Evolutionary conservation across 2,888 invertebrate genomes (phyloP).

Genomic region (Pasiphila rectangulata): DNA sequence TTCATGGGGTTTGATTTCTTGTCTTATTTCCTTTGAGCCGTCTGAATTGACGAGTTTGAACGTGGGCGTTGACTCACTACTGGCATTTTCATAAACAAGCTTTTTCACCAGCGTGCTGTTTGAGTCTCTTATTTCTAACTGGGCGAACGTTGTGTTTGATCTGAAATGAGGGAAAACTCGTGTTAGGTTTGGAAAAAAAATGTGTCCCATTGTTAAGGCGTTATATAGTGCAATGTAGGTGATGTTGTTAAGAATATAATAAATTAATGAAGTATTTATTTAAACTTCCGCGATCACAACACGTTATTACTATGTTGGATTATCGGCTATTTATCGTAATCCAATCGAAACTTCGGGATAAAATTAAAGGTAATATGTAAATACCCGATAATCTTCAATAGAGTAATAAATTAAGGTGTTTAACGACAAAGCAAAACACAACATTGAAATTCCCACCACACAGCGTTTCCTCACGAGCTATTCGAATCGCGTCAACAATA

Average conservation of each 20-base stretch:
- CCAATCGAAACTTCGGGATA: no score
- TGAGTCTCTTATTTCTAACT: conserved; percentile 67
- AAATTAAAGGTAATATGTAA: no score
- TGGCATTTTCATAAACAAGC: conserved; percentile 67
- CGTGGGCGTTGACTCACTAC: conserved; percentile 56
- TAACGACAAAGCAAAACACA: no score
- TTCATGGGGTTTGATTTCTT: conserved; percentile 72
- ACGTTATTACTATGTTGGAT: no score
- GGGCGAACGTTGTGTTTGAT: conserved; percentile 70
- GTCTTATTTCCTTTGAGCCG: conserved; percentile 61
- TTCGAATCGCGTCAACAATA: conserved; percentile 11
- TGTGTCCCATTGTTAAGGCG: not conserved
- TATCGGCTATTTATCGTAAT: no score
- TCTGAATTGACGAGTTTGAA: conserved; percentile 64
- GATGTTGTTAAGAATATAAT: no score
- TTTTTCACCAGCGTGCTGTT: conserved; percentile 67
- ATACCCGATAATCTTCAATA: no score
- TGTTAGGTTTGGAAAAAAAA: not conserved
- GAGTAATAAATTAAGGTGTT: no score
- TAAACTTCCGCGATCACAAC: no score
- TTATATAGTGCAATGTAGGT: no score
- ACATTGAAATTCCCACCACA: conserved; percentile 16
- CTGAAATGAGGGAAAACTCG: conserved; percentile 51
- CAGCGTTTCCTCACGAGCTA: conserved; percentile 8
- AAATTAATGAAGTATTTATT: no score